Evolutionary conservation across 1,140 invertebrate species (phyloP), one percentile per base, ranked within the genome.

Genomic region (Cecropterus lyciades): DNA sequence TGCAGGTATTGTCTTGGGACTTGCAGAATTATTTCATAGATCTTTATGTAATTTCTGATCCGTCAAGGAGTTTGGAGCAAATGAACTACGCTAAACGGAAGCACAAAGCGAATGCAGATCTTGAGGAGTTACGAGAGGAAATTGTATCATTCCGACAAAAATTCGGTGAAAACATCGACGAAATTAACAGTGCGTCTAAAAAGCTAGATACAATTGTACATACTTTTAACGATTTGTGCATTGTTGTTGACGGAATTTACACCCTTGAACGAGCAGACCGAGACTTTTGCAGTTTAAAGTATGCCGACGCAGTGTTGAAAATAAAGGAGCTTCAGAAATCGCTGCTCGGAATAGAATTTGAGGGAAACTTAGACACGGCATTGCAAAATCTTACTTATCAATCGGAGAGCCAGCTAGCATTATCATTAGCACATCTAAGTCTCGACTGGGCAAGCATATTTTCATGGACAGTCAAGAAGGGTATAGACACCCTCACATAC

Each of bases 361-460:
- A 86, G 46, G 84, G 82, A 0, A 84, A 85, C 46, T 46, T 82
- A 13, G 57, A 40, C 8, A 84, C 79, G 57, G 87, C 82, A 4
- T 48, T 92, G 14, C 33, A 17, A 3, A 88, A 82, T 55, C 51
- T 90, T 0, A 75, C 70, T 65, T 70, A 69, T 17, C 82, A 87
- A 52, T 70, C 81, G 53, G 84, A 90, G 62, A 89, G 80, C 40
- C 85, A 90, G 67, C 63, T 87, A 17, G 77, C 87, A 0, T 49
- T 89, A 0, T 90, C 86, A 46, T 70, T 72, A 10, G 85, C 86
- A 10, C 80, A 89, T 13, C 40, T 90, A 10, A 90, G 85, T 70
- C 57, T 84, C 17, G 87, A 92, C 75, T 90, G 87, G 87, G 82
- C 89, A 57, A 85, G 87, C 27, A 77, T 92, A 17, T 90, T 92